Evolutionary conservation across 2,888 invertebrate species (phyloP).

Genomic region (Tenodera sinensis): DNA sequence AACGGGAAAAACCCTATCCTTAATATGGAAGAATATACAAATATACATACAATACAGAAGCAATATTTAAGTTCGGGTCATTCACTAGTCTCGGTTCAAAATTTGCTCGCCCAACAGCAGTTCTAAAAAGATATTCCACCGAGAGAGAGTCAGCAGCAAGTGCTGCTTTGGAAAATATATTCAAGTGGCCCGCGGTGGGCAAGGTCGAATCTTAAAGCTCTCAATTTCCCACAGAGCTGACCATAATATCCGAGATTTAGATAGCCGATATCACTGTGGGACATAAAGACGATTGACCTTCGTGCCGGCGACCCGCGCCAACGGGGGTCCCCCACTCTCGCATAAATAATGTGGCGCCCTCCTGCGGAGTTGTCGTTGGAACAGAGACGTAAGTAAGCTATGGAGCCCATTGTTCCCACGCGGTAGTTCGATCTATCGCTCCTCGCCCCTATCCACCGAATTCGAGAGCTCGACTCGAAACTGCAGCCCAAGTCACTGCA

Average conservation of each 20-base stretch:
- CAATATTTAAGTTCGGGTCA: no score
- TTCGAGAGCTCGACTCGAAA: no score
- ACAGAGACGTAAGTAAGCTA: background rate
- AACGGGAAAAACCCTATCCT: no score
- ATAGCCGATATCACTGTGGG: background rate
- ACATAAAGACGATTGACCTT: background rate
- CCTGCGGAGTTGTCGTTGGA: background rate
- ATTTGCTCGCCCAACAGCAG: no score
- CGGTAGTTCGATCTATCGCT: background rate
- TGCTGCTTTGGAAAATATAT: background rate
- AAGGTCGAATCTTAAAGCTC: background rate
- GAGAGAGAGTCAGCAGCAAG: background rate
- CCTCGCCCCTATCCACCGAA: background rate
- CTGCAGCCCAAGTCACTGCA: no score
- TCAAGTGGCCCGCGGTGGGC: background rate
- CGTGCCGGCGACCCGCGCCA: background rate
- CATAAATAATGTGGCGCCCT: background rate
- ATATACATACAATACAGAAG: no score
- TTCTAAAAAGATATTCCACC: background rate
- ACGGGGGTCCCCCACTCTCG: background rate
- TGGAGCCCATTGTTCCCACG: background rate
- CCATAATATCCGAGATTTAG: background rate
- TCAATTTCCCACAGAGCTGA: background rate
- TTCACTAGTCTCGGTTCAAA: no score
- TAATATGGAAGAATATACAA: no score